These are phyloP conservation scores for Neodiprion lecontei DNA, from an alignment of 1,140 invertebrate species.

Conservation along the genomic window DNA sequence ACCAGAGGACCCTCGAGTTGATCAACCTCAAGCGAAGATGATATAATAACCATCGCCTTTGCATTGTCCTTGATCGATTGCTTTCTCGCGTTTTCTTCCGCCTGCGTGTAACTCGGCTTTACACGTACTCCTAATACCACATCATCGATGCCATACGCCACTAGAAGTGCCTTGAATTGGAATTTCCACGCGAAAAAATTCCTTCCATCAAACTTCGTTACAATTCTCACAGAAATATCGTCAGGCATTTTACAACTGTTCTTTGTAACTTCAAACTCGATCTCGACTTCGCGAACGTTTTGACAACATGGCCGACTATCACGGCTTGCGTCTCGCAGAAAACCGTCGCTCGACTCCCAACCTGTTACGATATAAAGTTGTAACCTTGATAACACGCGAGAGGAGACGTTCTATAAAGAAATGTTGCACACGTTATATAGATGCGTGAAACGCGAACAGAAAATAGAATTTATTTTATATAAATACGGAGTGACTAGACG, in stretches of 20 bases:
- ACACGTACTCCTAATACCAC: slow-evolving; percentile 19
- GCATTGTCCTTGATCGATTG: slow-evolving; percentile 25
- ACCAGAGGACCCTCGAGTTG: slow-evolving; percentile 19
- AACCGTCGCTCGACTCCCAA: too few species aligned
- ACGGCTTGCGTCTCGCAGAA: too few species aligned
- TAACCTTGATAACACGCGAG: too few species aligned
- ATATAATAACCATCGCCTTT: slow-evolving; percentile 12
- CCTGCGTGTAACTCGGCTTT: slow-evolving; percentile 13
- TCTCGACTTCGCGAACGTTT: background rate
- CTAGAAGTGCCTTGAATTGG: slow-evolving; percentile 23
- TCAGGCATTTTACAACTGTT: slow-evolving; percentile 7
- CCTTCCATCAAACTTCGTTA: slow-evolving; percentile 29
- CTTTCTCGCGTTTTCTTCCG: background rate
- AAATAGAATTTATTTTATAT: too few species aligned
- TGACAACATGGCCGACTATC: too few species aligned
- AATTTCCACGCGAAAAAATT: slow-evolving; percentile 32
- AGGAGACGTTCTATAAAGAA: too few species aligned
- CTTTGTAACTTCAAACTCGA: background rate
- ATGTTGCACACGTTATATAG: too few species aligned
- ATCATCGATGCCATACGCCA: slow-evolving; percentile 21
- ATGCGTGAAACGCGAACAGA: too few species aligned
- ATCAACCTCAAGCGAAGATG: slow-evolving; percentile 11
- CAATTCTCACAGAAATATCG: slow-evolving; percentile 14
- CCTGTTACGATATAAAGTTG: too few species aligned
- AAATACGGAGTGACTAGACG: too few species aligned